Percentiles rank a stretch among this genome's conserved stretches.
phyloP scores from a whole-genome alignment of 2,888 invertebrate species.

The Tenthredo scrophulariae region DNA sequence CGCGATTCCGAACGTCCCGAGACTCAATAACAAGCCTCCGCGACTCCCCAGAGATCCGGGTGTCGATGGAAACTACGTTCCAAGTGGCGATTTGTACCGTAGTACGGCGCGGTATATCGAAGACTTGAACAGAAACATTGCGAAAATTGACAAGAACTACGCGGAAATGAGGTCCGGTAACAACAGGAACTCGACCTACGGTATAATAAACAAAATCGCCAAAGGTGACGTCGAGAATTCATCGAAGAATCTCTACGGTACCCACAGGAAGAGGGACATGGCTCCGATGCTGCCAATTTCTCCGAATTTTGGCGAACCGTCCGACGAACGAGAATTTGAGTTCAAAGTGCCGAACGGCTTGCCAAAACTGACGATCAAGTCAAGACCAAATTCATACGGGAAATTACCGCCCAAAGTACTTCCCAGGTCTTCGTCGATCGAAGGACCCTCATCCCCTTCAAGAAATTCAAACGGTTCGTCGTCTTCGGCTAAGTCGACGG shows the following conservation, averaged over 20 bases:
- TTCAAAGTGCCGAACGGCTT: conserved; percentile 57
- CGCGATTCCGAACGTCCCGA: conserved; percentile 67
- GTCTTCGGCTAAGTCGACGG: conserved; percentile 71
- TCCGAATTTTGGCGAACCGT: conserved; percentile 65
- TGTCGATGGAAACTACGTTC: conserved; percentile 71
- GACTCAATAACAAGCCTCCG: conserved; percentile 55
- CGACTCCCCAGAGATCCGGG: conserved; percentile 10
- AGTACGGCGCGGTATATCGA: conserved; percentile 73
- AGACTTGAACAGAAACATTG: conserved; percentile 73
- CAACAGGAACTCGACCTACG: conserved; percentile 65
- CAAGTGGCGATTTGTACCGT: conserved; percentile 72
- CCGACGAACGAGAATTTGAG: conserved; percentile 58
- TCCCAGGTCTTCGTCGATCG: conserved; percentile 72
- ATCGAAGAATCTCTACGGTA: conserved; percentile 60
- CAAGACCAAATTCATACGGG: conserved; percentile 67
- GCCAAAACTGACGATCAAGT: conserved; percentile 8
- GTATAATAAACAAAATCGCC: conserved; percentile 68
- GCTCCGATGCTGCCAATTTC: conserved; percentile 73
- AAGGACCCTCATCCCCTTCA: conserved; percentile 63
- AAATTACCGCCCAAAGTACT: conserved; percentile 69
- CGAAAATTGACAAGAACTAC: conserved; percentile 73
- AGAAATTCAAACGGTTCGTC: conserved; percentile 73
- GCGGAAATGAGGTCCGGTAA: conserved; percentile 66
- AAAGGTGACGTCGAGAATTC: conserved; percentile 58
- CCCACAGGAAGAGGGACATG: conserved; percentile 69